Evolutionary conservation across 37 sponge, comb jelly and placozoan genomes (phyloP).

Genomic region (Cladorhizidae sp.): DNA sequence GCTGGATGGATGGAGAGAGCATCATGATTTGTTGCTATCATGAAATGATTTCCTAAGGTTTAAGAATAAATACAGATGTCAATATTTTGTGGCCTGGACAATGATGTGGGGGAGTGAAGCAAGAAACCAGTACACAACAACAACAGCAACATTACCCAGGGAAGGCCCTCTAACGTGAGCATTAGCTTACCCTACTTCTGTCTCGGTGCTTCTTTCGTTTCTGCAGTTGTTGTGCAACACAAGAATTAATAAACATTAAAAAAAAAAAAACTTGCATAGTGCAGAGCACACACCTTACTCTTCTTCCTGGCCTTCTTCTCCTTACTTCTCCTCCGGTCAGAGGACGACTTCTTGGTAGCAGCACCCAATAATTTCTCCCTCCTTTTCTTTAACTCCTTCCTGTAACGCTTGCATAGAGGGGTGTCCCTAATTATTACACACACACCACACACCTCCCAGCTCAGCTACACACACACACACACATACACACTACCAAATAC

Average conservation of each 20-base stretch:
- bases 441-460: too few relatives aligned
- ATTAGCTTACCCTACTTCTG: conserved; percentile 64
- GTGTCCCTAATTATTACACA: not conserved
- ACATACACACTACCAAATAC: too few relatives aligned
- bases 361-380: conserved; percentile 27
- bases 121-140: too few relatives aligned
- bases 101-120: too few relatives aligned
- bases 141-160: too few relatives aligned
- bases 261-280: not conserved
- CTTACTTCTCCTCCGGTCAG: conserved; percentile 1
- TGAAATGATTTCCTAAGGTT: too few relatives aligned
- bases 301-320: conserved; percentile 51
- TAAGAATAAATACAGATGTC: too few relatives aligned
- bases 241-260: not conserved
- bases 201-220: conserved; percentile 6
- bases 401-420: conserved; percentile 24
- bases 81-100: too few relatives aligned
- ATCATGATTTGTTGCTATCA: too few relatives aligned
- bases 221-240: conserved; percentile 1
- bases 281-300: not conserved
- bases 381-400: conserved; percentile 39
- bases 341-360: not conserved
- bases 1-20: too few relatives aligned
- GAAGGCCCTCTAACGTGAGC: too few relatives aligned
- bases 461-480: too few relatives aligned